Evolutionary conservation across 2,113 vertebrate species (phyloP).

Genomic region (Otus sunia): DNA sequence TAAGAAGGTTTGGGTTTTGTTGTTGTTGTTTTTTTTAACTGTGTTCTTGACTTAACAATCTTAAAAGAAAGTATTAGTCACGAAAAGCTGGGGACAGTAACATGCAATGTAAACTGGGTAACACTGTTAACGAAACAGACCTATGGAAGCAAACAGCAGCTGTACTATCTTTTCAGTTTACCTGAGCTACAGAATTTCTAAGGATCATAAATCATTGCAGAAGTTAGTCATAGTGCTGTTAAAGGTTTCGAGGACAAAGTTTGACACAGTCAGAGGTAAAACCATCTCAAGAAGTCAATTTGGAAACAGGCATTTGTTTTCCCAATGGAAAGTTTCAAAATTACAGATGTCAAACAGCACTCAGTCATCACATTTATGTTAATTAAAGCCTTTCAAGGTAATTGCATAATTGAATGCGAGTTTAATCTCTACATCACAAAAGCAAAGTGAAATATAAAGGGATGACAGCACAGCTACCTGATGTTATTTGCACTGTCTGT

Average conservation of each 20-base stretch:
- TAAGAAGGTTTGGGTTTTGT: neutral
- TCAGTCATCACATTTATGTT: neutral
- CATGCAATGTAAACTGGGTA: neutral
- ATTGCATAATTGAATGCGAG: neutral
- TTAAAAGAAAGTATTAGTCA: neutral
- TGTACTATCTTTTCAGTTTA: neutral
- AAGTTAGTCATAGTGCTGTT: neutral
- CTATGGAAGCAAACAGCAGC: neutral
- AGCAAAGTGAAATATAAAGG: neutral
- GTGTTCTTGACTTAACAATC: neutral
- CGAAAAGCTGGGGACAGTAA: neutral
- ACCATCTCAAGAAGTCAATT: neutral
- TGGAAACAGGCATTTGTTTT: constrained; percentile 4
- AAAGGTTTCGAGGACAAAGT: constrained; percentile 16
- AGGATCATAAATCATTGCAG: neutral
- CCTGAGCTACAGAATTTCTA: neutral
- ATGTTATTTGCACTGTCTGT: neutral
- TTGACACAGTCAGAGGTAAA: neutral
- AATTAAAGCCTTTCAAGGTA: constrained; percentile 25
- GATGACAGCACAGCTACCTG: neutral
- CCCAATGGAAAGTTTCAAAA: neutral
- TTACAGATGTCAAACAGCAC: neutral
- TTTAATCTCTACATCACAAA: constrained; percentile 1
- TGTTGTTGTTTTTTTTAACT: neutral
- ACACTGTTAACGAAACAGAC: neutral